A percentile compares a stretch with the other conserved stretches of the same genome.
These are phyloP conservation scores for Carettochelys insculpta DNA, from an alignment of 2,113 vertebrate genomes.

Conservation along the genomic window DNA sequence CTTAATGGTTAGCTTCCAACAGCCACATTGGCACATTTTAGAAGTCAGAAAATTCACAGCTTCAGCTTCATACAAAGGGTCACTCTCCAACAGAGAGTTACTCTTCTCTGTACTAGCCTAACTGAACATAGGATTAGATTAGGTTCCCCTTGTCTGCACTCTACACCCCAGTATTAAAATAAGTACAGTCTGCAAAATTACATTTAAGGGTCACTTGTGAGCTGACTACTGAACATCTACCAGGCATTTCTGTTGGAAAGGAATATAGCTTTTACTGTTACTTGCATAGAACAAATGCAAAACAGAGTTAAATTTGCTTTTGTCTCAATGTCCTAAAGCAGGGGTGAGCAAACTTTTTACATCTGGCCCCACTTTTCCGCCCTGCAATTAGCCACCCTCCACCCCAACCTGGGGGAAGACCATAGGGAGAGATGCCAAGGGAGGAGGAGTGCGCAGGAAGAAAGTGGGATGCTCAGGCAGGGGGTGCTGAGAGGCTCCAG, in stretches of 20 bases:
- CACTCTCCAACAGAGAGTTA: neutral
- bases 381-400: too few relatives aligned
- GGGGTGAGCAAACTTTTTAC: too few relatives aligned
- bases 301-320: accelerated
- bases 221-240: neutral
- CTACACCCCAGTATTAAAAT: neutral
- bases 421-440: too few relatives aligned
- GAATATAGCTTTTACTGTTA: neutral
- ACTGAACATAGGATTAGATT: neutral
- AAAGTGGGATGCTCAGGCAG: too few relatives aligned
- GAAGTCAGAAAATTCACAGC: neutral
- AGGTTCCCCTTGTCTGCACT: neutral
- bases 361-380: too few relatives aligned
- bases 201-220: neutral
- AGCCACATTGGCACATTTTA: neutral
- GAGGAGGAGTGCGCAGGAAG: too few relatives aligned
- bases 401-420: too few relatives aligned
- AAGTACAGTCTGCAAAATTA: neutral
- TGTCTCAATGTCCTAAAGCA: accelerated
- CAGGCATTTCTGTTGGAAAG: neutral
- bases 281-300: neutral
- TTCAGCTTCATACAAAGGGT: neutral
- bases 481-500: too few relatives aligned
- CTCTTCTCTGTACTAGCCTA: neutral
- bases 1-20: neutral